A percentile compares a stretch with the other conserved stretches of the same genome.
These are phyloP conservation scores for Eristalis pertinax DNA, from an alignment of 2,888 invertebrate genomes.

Conservation along the genomic window DNA sequence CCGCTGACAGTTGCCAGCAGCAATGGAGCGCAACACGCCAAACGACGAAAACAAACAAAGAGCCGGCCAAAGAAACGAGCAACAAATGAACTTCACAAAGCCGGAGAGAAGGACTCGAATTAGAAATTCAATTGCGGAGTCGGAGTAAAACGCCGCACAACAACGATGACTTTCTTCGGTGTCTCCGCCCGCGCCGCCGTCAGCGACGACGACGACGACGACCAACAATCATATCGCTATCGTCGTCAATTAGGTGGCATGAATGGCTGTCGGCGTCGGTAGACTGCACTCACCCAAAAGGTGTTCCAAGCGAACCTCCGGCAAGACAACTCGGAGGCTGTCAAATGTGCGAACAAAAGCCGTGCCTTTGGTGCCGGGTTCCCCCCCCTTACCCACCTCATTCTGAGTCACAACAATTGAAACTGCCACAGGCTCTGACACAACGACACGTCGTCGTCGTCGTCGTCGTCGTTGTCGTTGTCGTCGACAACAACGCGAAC, in stretches of 20 bases:
- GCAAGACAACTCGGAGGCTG: slow-evolving; percentile 32
- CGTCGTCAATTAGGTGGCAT: slow-evolving; percentile 48
- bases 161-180: slow-evolving; percentile 62
- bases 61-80: background rate
- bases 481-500: slow-evolving; percentile 3
- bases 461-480: slow-evolving; percentile 14
- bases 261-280: slow-evolving; percentile 25
- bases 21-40: slow-evolving; percentile 36
- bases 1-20: slow-evolving; percentile 50
- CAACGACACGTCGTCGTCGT: slow-evolving; percentile 11
- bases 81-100: slow-evolving; percentile 38
- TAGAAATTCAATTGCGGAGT: slow-evolving; percentile 66
- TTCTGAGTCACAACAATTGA: background rate
- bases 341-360: slow-evolving; percentile 39
- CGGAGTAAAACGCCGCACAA: slow-evolving; percentile 9
- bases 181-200: background rate
- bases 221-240: slow-evolving; percentile 52
- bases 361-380: background rate
- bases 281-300: slow-evolving; percentile 45
- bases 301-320: slow-evolving; percentile 41
- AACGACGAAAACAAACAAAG: slow-evolving; percentile 26
- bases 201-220: background rate
- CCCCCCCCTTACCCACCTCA: too few relatives aligned
- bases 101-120: slow-evolving; percentile 55
- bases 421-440: slow-evolving; percentile 22